phyloP scores from a whole-genome alignment of 2,797 vertebrate genomes.

The Anabacerthia variegaticeps region DNA sequence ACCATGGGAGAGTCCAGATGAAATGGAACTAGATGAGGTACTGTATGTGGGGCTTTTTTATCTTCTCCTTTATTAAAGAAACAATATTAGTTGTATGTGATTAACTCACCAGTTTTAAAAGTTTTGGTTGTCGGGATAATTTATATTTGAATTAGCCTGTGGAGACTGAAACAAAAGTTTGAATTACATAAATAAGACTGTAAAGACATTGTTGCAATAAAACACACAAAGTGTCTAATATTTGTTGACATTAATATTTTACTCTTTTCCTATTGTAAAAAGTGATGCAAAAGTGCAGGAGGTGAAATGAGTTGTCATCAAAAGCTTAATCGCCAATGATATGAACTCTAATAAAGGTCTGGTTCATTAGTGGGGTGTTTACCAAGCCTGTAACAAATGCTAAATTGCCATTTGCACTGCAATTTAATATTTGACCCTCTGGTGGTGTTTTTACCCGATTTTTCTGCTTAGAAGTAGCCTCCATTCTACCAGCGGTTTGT shows the following conservation, averaged over 20 bases:
- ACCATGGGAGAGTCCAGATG: conserved; percentile 95
- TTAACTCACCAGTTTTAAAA: conserved; percentile 6
- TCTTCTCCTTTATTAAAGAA: background rate
- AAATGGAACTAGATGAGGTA: conserved; percentile 99
- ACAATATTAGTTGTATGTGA: background rate
- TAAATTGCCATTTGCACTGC: conserved; percentile 35
- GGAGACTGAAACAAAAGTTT: conserved; percentile 10
- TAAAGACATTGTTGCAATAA: conserved; percentile 43
- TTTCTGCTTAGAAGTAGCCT: background rate
- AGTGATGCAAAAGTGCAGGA: conserved; percentile 36
- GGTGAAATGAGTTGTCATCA: conserved; percentile 70
- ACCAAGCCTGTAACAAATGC: conserved; percentile 48
- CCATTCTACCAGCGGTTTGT: background rate
- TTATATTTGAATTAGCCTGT: background rate
- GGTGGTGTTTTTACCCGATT: background rate
- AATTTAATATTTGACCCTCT: conserved; percentile 64
- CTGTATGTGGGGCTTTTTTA: background rate
- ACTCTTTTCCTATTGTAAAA: conserved; percentile 55
- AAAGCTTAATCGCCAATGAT: conserved; percentile 61
- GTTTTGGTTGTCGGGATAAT: background rate
- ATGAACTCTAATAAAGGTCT: conserved; percentile 63
- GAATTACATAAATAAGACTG: conserved; percentile 59
- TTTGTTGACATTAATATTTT: conserved; percentile 69
- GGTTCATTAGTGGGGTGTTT: conserved; percentile 50
- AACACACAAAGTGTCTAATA: conserved; percentile 47